A percentile compares a stretch with the other conserved stretches of the same genome.
Conservation (phyloP, 2,797 vertebrate genomes). For the Adelosebastes latens region DNA sequence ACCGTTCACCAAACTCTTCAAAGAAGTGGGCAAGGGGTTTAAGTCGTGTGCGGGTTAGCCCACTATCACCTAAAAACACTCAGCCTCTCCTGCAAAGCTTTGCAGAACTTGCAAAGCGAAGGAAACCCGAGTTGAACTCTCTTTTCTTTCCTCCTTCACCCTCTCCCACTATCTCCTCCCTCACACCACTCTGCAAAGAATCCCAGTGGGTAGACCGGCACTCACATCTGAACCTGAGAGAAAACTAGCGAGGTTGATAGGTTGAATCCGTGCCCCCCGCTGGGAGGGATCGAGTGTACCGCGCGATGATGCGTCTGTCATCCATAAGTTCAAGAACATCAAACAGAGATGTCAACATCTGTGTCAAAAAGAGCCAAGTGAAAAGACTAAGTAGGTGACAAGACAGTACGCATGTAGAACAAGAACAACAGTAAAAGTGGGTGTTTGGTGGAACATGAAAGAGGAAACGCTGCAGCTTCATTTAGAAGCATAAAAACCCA, state of each 20-base stretch:
- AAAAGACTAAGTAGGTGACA: conserved; percentile 10
- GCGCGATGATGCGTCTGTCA: conserved; percentile 6
- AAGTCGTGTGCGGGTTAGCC: conserved; percentile 37
- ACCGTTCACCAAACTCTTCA: conserved; percentile 35
- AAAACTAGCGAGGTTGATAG: conserved; percentile 1
- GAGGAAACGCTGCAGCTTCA: conserved; percentile 20
- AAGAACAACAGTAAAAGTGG: conserved; percentile 3
- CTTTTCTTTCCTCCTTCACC: conserved; percentile 1
- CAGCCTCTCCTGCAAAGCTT: conserved; percentile 23
- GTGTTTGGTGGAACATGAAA: conserved; percentile 42
- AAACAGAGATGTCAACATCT: conserved; percentile 23
- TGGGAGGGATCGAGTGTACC: neutral
- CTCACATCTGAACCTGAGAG: conserved; percentile 26
- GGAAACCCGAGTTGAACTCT: conserved; percentile 58
- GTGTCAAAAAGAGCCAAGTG: neutral
- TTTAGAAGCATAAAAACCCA: conserved; percentile 36
- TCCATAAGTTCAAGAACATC: conserved; percentile 22
- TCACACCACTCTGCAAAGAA: conserved; percentile 9
- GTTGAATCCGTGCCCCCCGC: conserved; percentile 3
- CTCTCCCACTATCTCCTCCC: conserved; percentile 15
- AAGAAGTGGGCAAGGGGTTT: conserved; percentile 20
- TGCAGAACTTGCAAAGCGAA: conserved; percentile 29
- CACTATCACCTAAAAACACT: conserved; percentile 58
- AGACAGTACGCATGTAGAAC: neutral
- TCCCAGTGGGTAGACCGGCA: conserved; percentile 21